Base-by-base conservation (phyloP, 1,140 invertebrate species). In the Kradibia gibbosae region DNA sequence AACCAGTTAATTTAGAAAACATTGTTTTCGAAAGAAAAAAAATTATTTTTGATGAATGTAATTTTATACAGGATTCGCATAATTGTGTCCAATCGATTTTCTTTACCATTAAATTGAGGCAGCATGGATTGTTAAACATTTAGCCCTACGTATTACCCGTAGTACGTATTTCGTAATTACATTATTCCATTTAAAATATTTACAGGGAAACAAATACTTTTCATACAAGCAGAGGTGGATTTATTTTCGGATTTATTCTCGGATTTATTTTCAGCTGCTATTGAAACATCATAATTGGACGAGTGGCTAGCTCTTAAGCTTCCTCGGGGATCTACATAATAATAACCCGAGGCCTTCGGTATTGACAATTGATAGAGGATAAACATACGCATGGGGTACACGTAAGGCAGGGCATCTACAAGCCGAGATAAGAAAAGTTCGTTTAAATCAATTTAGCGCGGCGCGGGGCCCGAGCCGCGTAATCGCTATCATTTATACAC, bases 401-500 rank as follows among this genome's bases (percentile, higher is more conserved):
- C 55, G 55, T 8, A 25, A 22, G 55, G 55, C 10, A 13, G 25
- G 65, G 0, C 28, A 25, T 15, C 15, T 22, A 34, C 17, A 53
- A 36, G 45, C 45, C 28, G 15, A 31, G 28, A 50, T 34, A 73
- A 25, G 48, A 13, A 50, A 73, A 15, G 71, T 73, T 31, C 71
- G 55, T 73, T 73, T 22, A 36, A 53, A 53, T 73, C 71, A 53
- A 73, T 73, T 53, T 20, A 45, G 42, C 42, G n/a, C 5, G 65
- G 70, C 3, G 42, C 71, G 1, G n/a, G 1, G 71, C 5, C 34
- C 1, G 1, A 15, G 48, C 45, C 25, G 45, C 39, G 20, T 53
- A 75, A 75, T 39, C 53, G 36, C 36, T 17, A 62, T 65, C 65
- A 76, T 76, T 62, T 76, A 62, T 62, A 65, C n/a, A 31, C 55